Percentiles rank a stretch among this genome's conserved stretches.
Evolutionary conservation across 2,113 vertebrate species (phyloP).

Genomic region (Corynorhinus townsendii): DNA sequence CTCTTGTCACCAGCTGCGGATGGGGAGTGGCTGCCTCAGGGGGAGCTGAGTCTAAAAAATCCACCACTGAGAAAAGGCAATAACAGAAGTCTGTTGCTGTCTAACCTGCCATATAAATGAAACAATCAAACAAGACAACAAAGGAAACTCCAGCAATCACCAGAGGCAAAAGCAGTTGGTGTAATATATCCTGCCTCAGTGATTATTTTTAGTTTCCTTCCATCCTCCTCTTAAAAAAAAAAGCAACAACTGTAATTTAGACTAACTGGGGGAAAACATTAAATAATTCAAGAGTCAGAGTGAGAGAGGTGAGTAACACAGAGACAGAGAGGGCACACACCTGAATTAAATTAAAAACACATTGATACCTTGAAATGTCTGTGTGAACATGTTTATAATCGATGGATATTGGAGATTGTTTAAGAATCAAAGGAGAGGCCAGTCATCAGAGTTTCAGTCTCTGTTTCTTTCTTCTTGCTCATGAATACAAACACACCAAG

Average conservation of each 20-base stretch:
- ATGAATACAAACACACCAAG: not conserved
- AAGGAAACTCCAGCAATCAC: slow-evolving; percentile 82
- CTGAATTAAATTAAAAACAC: slow-evolving; percentile 32
- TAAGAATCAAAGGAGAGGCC: not conserved
- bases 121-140: slow-evolving; percentile 87
- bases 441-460: not conserved
- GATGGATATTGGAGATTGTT: not conserved
- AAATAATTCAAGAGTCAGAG: slow-evolving; percentile 68
- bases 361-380: not conserved
- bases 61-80: slow-evolving; percentile 82
- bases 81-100: slow-evolving; percentile 86
- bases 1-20: slow-evolving; percentile 80
- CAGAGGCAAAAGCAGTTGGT: slow-evolving; percentile 82
- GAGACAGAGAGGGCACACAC: not conserved
- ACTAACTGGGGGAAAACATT: slow-evolving; percentile 54
- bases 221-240: not conserved
- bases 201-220: slow-evolving; percentile 81
- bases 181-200: slow-evolving; percentile 81
- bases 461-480: not conserved
- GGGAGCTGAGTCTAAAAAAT: slow-evolving; percentile 75
- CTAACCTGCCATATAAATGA: slow-evolving; percentile 87
- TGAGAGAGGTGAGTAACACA: slow-evolving; percentile 10
- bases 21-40: slow-evolving; percentile 83
- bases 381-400: not conserved
- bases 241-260: slow-evolving; percentile 60